These are phyloP conservation scores for Ctenosaura bakeri DNA, from an alignment of 2,797 vertebrate genomes.

Conservation along the genomic window DNA sequence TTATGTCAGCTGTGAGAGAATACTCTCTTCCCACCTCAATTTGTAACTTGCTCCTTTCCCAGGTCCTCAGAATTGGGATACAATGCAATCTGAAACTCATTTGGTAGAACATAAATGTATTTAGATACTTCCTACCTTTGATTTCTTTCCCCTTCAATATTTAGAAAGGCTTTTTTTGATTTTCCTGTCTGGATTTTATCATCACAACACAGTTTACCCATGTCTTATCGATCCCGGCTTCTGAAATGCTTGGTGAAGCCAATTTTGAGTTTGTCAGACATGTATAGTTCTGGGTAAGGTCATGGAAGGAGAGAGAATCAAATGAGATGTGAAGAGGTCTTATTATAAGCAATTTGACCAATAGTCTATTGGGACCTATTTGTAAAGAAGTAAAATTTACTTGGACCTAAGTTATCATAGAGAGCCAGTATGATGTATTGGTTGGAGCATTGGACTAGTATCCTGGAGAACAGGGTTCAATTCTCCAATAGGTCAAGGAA, in stretches of 20 bases:
- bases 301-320: conserved; percentile 1
- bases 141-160: neutral
- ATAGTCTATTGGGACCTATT: neutral
- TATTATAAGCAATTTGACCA: neutral
- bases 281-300: conserved; percentile 5
- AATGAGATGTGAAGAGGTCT: conserved; percentile 22
- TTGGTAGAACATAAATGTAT: neutral
- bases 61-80: neutral
- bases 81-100: neutral
- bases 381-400: conserved; percentile 18
- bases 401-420: neutral
- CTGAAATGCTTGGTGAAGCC: neutral
- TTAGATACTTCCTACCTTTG: neutral
- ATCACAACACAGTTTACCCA: conserved; percentile 17
- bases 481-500: no score
- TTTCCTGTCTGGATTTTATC: conserved; percentile 28
- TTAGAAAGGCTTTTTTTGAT: conserved; percentile 1
- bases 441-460: no score
- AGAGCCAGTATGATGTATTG: no score
- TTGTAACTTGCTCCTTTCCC: conserved; percentile 20
- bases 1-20: neutral
- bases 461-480: no score
- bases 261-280: neutral
- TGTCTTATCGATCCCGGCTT: neutral
- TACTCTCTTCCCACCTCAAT: neutral